phyloP scores from a whole-genome alignment of 2,113 vertebrate species.

The Melanerpes aurifrons region DNA sequence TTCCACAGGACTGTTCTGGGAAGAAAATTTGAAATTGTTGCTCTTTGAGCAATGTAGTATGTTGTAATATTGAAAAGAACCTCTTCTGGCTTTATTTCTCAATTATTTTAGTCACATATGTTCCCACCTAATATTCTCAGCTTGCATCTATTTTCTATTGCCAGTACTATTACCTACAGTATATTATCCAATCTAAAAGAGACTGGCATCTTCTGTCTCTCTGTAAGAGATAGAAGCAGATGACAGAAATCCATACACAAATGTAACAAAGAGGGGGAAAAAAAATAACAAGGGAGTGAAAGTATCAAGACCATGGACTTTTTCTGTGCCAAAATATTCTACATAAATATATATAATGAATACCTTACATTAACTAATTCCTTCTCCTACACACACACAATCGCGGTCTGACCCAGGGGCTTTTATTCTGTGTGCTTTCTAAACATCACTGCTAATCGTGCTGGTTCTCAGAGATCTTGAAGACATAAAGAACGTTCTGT shows the following conservation, averaged over 20 bases:
- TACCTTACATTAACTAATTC: neutral
- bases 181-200: conserved; percentile 69
- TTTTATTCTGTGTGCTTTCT: conserved; percentile 25
- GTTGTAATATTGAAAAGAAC: conserved; percentile 60
- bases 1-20: conserved; percentile 46
- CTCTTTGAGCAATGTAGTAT: conserved; percentile 33
- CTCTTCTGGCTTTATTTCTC: conserved; percentile 74
- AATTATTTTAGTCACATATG: conserved; percentile 77
- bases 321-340: neutral
- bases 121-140: conserved; percentile 75
- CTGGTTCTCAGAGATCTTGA: neutral
- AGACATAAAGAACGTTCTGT: conserved; percentile 24
- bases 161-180: conserved; percentile 70
- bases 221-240: conserved; percentile 34
- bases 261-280: conserved; percentile 59
- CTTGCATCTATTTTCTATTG: conserved; percentile 72
- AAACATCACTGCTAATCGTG: neutral
- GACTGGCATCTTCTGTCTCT: conserved; percentile 64
- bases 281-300: neutral
- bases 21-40: conserved; percentile 58
- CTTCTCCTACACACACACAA: neutral
- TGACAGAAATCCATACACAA: conserved; percentile 34
- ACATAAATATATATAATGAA: neutral
- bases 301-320: conserved; percentile 5
- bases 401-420: neutral